phyloP scores from a whole-genome alignment of 2,888 invertebrate species.

The Drosophila trichaetosa region DNA sequence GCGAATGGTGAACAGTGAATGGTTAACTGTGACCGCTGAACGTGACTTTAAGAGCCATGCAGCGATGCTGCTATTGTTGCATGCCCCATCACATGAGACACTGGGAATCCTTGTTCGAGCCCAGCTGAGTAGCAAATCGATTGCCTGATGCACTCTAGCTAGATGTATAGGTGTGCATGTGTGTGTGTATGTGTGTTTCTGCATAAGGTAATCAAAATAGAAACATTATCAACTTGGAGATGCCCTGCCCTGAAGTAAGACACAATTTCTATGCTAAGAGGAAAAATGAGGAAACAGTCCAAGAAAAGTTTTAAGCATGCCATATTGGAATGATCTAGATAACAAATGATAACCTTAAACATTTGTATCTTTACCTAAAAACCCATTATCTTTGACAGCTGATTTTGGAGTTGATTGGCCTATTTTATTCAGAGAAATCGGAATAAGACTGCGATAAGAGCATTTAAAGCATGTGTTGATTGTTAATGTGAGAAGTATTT shows the following conservation, averaged over 20 bases:
- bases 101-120: not conserved
- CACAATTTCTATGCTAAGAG: not conserved
- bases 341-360: not conserved
- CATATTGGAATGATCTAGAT: not conserved
- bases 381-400: not conserved
- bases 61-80: slow-evolving; percentile 8
- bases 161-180: not conserved
- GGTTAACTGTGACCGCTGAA: slow-evolving; percentile 12
- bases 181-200: not conserved
- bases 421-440: not conserved
- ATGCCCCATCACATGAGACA: not conserved
- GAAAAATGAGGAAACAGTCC: not conserved
- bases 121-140: not conserved
- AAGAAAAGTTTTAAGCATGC: not conserved
- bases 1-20: slow-evolving; percentile 18
- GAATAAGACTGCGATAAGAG: not conserved
- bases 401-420: not conserved
- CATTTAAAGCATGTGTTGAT: not conserved
- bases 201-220: not conserved
- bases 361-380: not conserved
- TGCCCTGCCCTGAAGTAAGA: not conserved
- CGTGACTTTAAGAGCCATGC: slow-evolving; percentile 49
- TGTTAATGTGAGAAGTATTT: not conserved
- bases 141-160: not conserved
- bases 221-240: not conserved